Percentiles rank a stretch among this genome's conserved stretches.
These are phyloP conservation scores for Chaenogobius annularis DNA, from an alignment of 2,113 vertebrate species.

Conservation along the genomic window DNA sequence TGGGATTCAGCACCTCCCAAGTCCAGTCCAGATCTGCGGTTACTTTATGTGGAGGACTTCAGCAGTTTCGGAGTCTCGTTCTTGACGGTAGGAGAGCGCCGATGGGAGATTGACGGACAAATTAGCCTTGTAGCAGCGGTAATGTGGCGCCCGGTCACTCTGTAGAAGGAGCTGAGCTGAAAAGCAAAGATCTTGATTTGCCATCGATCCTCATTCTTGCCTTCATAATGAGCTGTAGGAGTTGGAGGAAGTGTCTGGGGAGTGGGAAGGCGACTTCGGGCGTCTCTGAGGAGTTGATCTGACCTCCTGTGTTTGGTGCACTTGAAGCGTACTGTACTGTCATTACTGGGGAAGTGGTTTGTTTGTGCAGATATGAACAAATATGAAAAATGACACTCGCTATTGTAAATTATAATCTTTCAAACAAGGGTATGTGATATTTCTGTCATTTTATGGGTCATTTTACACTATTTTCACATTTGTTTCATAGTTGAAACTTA, in stretches of 20 bases:
- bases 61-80: neutral
- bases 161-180: neutral
- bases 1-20: neutral
- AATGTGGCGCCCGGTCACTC: neutral
- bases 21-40: neutral
- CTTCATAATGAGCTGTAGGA: slow-evolving; percentile 2
- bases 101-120: neutral
- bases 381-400: neutral
- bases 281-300: neutral
- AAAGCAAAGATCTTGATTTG: neutral
- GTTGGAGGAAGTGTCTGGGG: slow-evolving; percentile 1
- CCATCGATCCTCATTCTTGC: neutral
- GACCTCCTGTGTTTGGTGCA: neutral
- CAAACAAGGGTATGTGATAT: no score
- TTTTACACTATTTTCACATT: no score
- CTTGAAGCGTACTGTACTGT: neutral
- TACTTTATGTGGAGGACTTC: neutral
- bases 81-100: neutral
- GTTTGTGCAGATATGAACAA: neutral
- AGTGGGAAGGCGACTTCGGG: neutral
- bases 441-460: no score
- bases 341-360: neutral
- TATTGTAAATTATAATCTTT: no score
- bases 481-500: no score
- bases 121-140: neutral